Evolutionary conservation across 2,113 vertebrate species (phyloP), one percentile per base, ranked within the genome.

Genomic region (Pelodiscus sinensis): DNA sequence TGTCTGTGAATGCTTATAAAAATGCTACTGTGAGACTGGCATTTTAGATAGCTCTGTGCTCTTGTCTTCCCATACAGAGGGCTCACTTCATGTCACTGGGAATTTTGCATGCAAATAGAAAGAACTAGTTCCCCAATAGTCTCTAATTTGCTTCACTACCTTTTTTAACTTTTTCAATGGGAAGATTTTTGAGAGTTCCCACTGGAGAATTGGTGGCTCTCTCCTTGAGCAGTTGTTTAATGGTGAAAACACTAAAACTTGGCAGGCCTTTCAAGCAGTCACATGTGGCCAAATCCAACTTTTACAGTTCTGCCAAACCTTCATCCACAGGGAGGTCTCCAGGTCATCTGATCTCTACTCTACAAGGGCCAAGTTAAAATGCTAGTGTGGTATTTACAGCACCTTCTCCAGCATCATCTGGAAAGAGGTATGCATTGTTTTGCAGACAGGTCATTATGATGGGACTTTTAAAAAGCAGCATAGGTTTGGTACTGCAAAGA

Each of bases 1-100:
- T 77, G 22, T 83, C 44, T 81, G 92, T 91, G 88, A 96, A 87
- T 24, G 71, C 14, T 51, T 54, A 86, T 77, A 57, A 77, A 88
- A 77, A 62, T 10, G 31, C 24, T 52, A 51, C 71, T 87, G 55
- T 11, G 54, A 91, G 84, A 62, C 68, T 35, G 38, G 3, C 38
- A 83, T 6, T 77, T 77, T 50, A 50, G 44, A 27, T 77, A 77
- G 91, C 19, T 79, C 50, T 79, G 52, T 77, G 31, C 75, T 31
- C 19, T 81, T 10, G 56, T 12, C 44, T 90, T 92, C 88, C 77
- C 86, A 27, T 10, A 58, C 35, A 24, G 38, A 18, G 35, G 81
- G 31, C 31, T 86, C 90, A 55, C 15, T 35, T 35, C 3, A 24
- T 12, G 25, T 31, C 4, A 1, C 7, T 14, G 14, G 16, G 51